A percentile compares a stretch with the other conserved stretches of the same genome.
Evolutionary conservation across 2,888 invertebrate species (phyloP).

Genomic region (Gari tellinella): DNA sequence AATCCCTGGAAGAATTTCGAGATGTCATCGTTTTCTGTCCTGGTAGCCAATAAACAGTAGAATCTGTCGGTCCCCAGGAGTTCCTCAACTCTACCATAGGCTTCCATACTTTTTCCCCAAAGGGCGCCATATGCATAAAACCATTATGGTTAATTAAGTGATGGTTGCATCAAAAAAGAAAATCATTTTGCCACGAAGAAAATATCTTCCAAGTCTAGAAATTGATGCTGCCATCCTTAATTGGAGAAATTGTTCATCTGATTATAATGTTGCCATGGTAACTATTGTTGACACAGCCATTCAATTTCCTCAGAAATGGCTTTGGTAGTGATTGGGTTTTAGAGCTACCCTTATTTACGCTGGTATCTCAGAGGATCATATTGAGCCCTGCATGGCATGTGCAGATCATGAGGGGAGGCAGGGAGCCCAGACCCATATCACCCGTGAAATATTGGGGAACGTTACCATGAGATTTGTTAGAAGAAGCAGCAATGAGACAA

Average conservation of each 20-base stretch:
- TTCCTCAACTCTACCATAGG: background rate
- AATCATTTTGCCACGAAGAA: constrained; percentile 22
- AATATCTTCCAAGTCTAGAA: constrained; percentile 24
- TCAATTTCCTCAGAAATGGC: constrained; percentile 61
- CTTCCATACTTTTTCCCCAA: constrained; percentile 2
- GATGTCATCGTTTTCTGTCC: background rate
- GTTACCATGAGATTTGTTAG: no score
- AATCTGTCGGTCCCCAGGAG: background rate
- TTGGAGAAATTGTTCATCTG: constrained; percentile 61
- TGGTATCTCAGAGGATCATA: constrained; percentile 2
- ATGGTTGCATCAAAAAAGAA: constrained; percentile 47
- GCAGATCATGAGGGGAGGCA: no score
- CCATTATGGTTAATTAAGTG: constrained; percentile 56
- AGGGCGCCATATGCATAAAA: constrained; percentile 43
- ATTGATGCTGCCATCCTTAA: constrained; percentile 57
- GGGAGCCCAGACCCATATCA: no score
- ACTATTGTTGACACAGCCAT: constrained; percentile 59
- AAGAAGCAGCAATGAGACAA: no score
- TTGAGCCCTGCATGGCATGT: no score
- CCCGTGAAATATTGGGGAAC: no score
- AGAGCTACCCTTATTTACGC: constrained; percentile 41
- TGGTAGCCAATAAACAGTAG: constrained; percentile 1
- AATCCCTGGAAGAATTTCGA: constrained; percentile 2
- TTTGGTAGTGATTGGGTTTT: constrained; percentile 54
- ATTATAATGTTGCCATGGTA: constrained; percentile 56